Conservation (phyloP, 1,140 invertebrate genomes). For the Eurytemora carolleeae region DNA sequence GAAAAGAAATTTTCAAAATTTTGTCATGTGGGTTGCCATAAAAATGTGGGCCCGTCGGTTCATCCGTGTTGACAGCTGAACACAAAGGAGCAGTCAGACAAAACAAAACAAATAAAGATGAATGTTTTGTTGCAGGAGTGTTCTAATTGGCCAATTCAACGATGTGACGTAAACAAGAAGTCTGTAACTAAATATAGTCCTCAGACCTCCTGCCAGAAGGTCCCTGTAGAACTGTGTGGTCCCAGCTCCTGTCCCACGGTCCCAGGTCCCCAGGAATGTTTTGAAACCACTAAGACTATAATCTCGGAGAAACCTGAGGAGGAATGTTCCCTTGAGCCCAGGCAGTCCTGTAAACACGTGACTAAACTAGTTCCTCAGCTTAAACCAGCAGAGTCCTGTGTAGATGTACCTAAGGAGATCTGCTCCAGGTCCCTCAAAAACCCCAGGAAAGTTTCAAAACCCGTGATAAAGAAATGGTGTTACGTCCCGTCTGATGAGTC, state of each 20-base stretch:
- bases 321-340: constrained; percentile 1
- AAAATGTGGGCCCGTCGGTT: too few species aligned
- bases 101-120: too few species aligned
- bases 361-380: constrained; percentile 6
- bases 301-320: constrained; percentile 9
- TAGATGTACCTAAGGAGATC: constrained; percentile 13
- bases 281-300: constrained; percentile 6
- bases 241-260: constrained; percentile 10
- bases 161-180: constrained; percentile 7
- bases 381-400: constrained; percentile 12
- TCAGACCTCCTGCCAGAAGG: constrained; percentile 1
- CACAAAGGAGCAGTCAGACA: too few species aligned
- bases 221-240: constrained; percentile 9
- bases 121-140: constrained; percentile 5
- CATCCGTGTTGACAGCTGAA: too few species aligned
- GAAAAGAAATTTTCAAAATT: too few species aligned
- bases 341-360: constrained; percentile 6
- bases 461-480: constrained; percentile 13
- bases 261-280: constrained; percentile 9
- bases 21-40: too few species aligned
- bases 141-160: constrained; percentile 9
- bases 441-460: constrained; percentile 10
- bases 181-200: constrained; percentile 6
- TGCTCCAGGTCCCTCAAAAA: neutral
- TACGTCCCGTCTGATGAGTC: constrained; percentile 1